phyloP scores from a whole-genome alignment of 2,888 invertebrate genomes.

The Iphiclides podalirius region DNA sequence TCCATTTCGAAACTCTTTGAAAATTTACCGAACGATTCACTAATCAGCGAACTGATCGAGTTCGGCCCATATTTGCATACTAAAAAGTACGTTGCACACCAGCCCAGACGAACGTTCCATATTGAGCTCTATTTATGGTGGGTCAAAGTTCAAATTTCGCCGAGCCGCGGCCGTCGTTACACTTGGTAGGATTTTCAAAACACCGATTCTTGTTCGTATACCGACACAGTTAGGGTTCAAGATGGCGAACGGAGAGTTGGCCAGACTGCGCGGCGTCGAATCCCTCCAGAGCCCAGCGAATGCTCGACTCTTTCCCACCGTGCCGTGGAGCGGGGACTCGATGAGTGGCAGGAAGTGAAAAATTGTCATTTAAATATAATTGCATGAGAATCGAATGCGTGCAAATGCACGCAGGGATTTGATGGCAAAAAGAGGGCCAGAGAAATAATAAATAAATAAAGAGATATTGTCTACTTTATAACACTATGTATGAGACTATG shows the following conservation, averaged over 20 bases:
- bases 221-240: background rate
- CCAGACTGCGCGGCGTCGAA: conserved; percentile 2
- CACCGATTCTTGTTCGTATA: background rate
- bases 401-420: too few relatives aligned
- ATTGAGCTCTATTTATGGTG: background rate
- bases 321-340: too few relatives aligned
- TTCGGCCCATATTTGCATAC: conserved; percentile 9
- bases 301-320: too few relatives aligned
- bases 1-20: conserved; percentile 15
- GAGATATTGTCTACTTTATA: too few relatives aligned
- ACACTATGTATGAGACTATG: too few relatives aligned
- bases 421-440: too few relatives aligned
- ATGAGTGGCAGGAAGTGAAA: too few relatives aligned
- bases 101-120: background rate
- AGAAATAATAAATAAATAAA: too few relatives aligned
- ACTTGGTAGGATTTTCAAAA: background rate
- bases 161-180: too few relatives aligned
- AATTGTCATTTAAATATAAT: too few relatives aligned
- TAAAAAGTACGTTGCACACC: background rate
- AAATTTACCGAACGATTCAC: conserved; percentile 8
- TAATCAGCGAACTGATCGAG: conserved; percentile 4
- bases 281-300: too few relatives aligned
- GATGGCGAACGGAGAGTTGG: background rate
- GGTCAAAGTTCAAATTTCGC: background rate
- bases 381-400: too few relatives aligned